Base-by-base conservation (phyloP, 2,888 invertebrate genomes). In the Eupithecia subfuscata region DNA sequence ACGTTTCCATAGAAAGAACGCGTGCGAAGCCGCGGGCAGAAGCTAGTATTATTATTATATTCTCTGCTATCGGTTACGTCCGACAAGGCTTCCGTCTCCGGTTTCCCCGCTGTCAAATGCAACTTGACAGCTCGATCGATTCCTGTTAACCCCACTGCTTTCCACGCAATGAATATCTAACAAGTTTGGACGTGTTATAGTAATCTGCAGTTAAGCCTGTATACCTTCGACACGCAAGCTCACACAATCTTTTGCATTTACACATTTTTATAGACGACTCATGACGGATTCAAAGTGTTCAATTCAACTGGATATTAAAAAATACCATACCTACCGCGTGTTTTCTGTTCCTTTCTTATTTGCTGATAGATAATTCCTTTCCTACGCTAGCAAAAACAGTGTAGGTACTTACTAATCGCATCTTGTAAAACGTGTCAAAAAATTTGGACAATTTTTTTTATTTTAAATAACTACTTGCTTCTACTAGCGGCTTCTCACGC, bases 31-130 rank as follows among this genome's bases (percentile, higher is more conserved):
- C n/a, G n/a, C n/a, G n/a, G n/a, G n/a, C n/a, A n/a, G n/a, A n/a
- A n/a, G n/a, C n/a, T n/a, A n/a, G n/a, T n/a, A 30, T 30, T 30
- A 30, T 30, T 30, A 30, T 30, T n/a, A 30, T 30, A 30, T 30
- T 30, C 30, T 30, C 30, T 30, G 30, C 82, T 86, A 87, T 87
- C 85, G 81, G 84, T 80, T 84, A 82, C 81, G 83, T 82, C 74
- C 83, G 75, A 79, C 78, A 77, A 80, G 87, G 86, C 86, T 89
- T 88, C 86, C 86, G 74, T 78, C 77, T 88, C 85, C 81, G 80
- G 84, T 88, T 86, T 82, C 87, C 70, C 48, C 16, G 70, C 70
- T 76, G 76, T 74, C 71, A 76, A 76, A 71, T 60, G 68, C 68
- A 75, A 69, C 65, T 75, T 74, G 73, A 75, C 78, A 69, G 69